Conservation (phyloP, 2,797 vertebrate species). For the Chiloscyllium punctatum region DNA sequence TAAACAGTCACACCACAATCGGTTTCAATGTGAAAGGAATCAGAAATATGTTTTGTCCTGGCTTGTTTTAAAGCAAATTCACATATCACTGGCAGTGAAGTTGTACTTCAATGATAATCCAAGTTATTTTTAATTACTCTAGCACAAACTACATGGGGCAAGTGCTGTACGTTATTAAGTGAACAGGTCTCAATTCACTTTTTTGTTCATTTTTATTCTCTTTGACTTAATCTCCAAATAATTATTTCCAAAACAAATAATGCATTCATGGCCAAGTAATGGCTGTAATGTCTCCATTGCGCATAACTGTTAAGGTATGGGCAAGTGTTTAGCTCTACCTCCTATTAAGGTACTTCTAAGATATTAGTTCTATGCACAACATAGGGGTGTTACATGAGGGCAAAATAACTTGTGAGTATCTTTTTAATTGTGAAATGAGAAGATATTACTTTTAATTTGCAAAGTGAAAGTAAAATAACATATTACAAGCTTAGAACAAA, state of each 20-base stretch:
- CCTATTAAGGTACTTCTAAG: background rate
- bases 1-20: background rate
- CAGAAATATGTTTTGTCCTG: background rate
- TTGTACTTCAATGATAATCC: background rate
- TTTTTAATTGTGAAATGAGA: background rate
- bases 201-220: background rate
- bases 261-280: background rate
- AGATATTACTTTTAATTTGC: background rate
- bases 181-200: background rate
- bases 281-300: background rate
- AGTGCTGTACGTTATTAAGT: background rate
- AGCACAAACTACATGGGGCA: background rate
- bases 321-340: background rate
- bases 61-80: background rate
- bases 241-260: conserved; percentile 3
- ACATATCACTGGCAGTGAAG: background rate
- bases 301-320: background rate
- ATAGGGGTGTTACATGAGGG: background rate
- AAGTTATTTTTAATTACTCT: background rate
- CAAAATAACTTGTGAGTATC: background rate
- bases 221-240: background rate
- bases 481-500: background rate
- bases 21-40: background rate
- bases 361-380: background rate
- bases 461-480: background rate